Base-by-base conservation (phyloP, 2,888 invertebrate species). In the Cyclophora albipunctata region DNA sequence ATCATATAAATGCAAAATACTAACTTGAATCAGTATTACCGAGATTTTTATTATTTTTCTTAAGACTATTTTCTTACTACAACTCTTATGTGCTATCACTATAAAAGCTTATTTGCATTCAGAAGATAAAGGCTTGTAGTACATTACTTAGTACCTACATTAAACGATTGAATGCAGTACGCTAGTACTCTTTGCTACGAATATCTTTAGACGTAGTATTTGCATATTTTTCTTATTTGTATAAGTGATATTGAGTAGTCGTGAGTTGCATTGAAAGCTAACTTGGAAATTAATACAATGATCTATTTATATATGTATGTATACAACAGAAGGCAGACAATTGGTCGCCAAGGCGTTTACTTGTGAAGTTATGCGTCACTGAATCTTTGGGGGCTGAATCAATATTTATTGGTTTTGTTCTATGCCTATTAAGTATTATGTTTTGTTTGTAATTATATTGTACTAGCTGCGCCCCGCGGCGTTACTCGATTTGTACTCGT, bases 141-240 rank as follows among this genome's bases (percentile, higher is more conserved):
- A 20, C 37, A 37, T 37, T 5, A 37, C 37, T 47, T 44, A 46
- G 53, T 54, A 50, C n/a, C n/a, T n/a, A n/a, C 52, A 52, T 50
- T 54, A 56, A 51, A 46, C 34, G 7, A 7, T 42, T 46, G 3
- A 47, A 37, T 43, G 5, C 43, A 43, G 7, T 43, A 43, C 34
- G 43, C 53, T 55, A 48, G 55, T 47, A 52, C 67, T 75, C 67
- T 75, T 71, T 78, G 60, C 50, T 56, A 62, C 51, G 53, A 57
- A 56, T 50, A 48, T 55, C 61, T 46, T 53, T 55, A 53, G 51
- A 57, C 20, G 53, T 47, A 59, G 57, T 69, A 81, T 82, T 81
- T 78, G 78, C 81, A 81, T 84, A 80, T 79, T 82, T 81, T 77
- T 73, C 71, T 70, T 77, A 84, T 82, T 73, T 74, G 71, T 72